Evolutionary conservation across 2,797 vertebrate genomes (phyloP), one percentile per base, ranked within the genome.

Genomic region (Apogon hyalosoma): DNA sequence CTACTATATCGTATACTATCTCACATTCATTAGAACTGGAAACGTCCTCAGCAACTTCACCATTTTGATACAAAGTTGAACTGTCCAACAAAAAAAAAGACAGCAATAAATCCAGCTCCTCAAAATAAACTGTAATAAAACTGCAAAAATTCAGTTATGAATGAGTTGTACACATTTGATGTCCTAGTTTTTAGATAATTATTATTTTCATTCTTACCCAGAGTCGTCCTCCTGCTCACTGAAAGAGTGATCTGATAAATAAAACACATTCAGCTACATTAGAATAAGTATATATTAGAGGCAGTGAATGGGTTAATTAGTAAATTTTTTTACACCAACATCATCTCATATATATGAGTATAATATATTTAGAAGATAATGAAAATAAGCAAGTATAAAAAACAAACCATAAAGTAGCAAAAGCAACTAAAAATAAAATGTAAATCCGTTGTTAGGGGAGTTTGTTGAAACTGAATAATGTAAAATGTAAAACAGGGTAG

Each of bases 241-340:
- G 15, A 67, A 73, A 43, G 67, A 64, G 0, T 62, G 18, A 21
- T 4, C 76, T 79, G 4, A 18, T n/a, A 18, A 45, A 28, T 48
- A 0, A 47, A 15, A 36, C 53, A 41, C 6, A 33, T 33, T 33
- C 6, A 8, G 18, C n/a, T 10, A 36, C 11, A 1, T 21, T 24
- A 4, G 21, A 24, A 48, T 38, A 45, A 13, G 10, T 13, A 14
- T 8, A 7, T 11, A 41, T 10, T 3, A 31, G 15, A 11, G 13
- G n/a, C 40, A 41, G 46, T 2, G 16, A 9, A 33, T n/a, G 0
- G 2, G 8, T 41, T 7, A 3, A 14, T 31, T 31, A 28, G 6
- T 28, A n/a, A 28, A 3, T n/a, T 46, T 10, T 52, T 52, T 3
- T 28, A 12, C 11, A 4, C 31, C 31, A 33, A 33, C 31, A 41